These are phyloP conservation scores for Mionectes macconnelli DNA, from an alignment of 2,113 vertebrate genomes.

Conservation along the genomic window DNA sequence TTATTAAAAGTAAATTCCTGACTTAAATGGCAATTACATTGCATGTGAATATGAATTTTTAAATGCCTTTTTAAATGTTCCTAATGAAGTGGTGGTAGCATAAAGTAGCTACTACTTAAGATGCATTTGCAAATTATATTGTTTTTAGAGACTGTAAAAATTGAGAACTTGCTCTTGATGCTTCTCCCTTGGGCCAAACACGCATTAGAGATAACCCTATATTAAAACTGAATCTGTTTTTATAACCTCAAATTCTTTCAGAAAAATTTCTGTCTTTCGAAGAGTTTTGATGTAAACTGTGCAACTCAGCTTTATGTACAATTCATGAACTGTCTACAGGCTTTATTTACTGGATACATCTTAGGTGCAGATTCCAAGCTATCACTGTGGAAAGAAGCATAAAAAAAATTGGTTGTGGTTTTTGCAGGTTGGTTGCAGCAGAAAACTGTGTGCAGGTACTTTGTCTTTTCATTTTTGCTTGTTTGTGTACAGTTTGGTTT, in stretches of 20 bases:
- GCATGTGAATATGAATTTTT: slow-evolving; percentile 41
- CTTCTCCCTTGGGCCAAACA: background rate
- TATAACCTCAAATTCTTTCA: background rate
- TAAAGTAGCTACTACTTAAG: slow-evolving; percentile 4
- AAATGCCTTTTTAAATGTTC: background rate
- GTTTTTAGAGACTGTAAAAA: background rate
- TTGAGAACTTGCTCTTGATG: background rate
- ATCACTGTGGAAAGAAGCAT: background rate
- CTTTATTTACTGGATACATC: background rate
- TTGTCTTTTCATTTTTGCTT: no score
- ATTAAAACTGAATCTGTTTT: background rate
- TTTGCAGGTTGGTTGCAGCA: background rate
- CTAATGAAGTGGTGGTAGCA: background rate
- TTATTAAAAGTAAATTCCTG: slow-evolving; percentile 72
- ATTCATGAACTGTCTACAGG: background rate
- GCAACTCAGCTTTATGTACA: background rate
- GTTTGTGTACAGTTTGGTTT: no score
- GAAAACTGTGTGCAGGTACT: background rate
- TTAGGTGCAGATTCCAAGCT: background rate
- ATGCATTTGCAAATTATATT: background rate
- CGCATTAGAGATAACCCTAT: background rate
- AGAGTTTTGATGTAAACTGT: background rate
- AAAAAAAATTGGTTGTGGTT: background rate
- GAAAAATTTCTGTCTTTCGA: background rate
- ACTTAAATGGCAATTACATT: slow-evolving; percentile 20